A percentile compares a stretch with the other conserved stretches of the same genome.
Conservation (phyloP, 2,113 vertebrate genomes). For the Callorhinus ursinus region DNA sequence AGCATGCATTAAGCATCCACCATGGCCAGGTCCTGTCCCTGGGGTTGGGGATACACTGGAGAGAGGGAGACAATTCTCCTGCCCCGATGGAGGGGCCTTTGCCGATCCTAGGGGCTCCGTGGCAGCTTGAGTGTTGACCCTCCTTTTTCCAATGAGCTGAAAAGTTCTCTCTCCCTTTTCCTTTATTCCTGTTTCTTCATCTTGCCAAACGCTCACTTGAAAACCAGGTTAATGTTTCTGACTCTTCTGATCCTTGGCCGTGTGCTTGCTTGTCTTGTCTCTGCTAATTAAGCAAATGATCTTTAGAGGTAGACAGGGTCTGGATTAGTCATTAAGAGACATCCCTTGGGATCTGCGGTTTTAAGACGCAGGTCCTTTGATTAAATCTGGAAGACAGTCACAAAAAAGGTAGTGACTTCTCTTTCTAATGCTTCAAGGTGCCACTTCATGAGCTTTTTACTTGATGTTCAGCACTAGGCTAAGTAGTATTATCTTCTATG, state of each 20-base stretch:
- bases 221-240: neutral
- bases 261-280: neutral
- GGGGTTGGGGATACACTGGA: neutral
- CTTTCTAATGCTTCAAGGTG: neutral
- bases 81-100: neutral
- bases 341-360: neutral
- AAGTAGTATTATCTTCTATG: neutral
- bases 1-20: neutral
- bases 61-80: neutral
- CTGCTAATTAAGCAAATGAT: neutral
- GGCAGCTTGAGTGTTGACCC: neutral
- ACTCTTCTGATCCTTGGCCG: neutral
- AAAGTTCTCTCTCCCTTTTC: neutral
- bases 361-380: neutral
- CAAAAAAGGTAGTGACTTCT: neutral
- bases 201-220: neutral
- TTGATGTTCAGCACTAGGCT: neutral
- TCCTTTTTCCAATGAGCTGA: neutral
- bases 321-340: neutral
- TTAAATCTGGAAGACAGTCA: neutral
- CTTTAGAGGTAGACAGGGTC: neutral
- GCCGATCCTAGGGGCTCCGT: neutral
- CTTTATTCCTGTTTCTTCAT: neutral
- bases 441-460: neutral
- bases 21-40: neutral